Percentiles rank a stretch among this genome's conserved stretches.
These are phyloP conservation scores for Podarcis lilfordi DNA, from an alignment of 2,797 vertebrate species.

Conservation along the genomic window DNA sequence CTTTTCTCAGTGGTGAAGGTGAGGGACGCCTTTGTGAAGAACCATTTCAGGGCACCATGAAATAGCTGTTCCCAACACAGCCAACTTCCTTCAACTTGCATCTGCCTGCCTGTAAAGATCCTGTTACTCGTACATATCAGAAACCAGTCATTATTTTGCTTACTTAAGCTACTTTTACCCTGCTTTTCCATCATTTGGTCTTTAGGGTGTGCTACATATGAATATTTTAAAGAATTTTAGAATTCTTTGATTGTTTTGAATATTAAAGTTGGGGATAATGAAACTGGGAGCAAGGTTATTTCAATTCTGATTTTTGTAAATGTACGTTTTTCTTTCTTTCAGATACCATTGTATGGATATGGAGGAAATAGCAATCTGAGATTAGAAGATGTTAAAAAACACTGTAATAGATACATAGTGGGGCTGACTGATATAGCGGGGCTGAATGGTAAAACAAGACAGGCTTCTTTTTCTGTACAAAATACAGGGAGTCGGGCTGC, in stretches of 20 bases:
- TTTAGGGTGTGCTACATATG: not conserved
- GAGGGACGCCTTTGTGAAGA: too few relatives aligned
- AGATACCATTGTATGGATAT: constrained; percentile 97
- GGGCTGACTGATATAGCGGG: constrained; percentile 76
- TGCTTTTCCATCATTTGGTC: too few relatives aligned
- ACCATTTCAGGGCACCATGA: too few relatives aligned
- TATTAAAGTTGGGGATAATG: not conserved
- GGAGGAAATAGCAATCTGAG: constrained; percentile 93
- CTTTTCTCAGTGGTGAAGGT: too few relatives aligned
- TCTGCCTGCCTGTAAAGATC: not conserved
- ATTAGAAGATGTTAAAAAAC: constrained; percentile 91
- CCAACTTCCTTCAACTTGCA: not conserved
- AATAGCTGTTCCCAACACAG: too few relatives aligned
- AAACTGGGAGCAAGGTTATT: not conserved
- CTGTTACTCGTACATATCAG: not conserved
- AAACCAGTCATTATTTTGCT: not conserved
- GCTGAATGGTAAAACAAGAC: constrained; percentile 74
- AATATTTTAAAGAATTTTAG: not conserved
- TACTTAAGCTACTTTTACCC: not conserved
- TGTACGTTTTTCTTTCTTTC: constrained; percentile 21
- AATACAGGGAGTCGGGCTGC: constrained; percentile 94
- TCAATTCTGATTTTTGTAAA: not conserved
- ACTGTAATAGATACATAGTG: constrained; percentile 86
- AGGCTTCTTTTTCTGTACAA: constrained; percentile 83
- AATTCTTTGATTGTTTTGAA: not conserved